Base-by-base conservation (phyloP, 2,113 vertebrate species). In the Galemys pyrenaicus region DNA sequence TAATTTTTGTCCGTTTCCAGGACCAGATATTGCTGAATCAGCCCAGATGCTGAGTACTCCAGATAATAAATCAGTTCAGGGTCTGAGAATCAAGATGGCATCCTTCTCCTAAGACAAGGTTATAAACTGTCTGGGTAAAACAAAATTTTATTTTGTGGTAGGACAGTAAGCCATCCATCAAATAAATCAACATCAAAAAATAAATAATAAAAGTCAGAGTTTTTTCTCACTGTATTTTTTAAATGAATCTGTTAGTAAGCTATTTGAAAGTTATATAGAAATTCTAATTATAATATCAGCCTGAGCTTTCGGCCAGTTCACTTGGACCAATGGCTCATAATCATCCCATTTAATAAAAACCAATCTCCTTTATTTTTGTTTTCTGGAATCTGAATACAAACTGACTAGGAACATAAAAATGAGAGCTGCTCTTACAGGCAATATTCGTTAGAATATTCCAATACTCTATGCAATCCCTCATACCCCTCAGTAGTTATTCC, bases 1-100 rank as follows among this genome's bases (percentile, higher is more conserved):
- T 92, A 58, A 35, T 87, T 95, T 91, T 64, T 71, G 78, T 85
- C 87, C 58, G 32, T 87, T 90, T 92, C 75, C 24, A 58, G 32
- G 37, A 85, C 16, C 62, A 49, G 39, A 87, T 17, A 77, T 74
- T 70, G 44, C 60, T 94, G 58, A 91, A 65, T 88, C 67, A 91
- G 67, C 56, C 46, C 71, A 84, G 22, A 49, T 74, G 39, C 71
- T 89, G 84, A 84, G 46, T 95, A 84, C 22, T 89, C 90, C 44
- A 46, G 92, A 84, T 62, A 56, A 88, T 56, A 91, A 92, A 71
- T 78, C 64, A 12, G 51, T 56, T 91, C 64, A 37, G 56, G 35
- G 22, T 7, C n/a, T 84, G 39, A 58, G 41, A 84, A 56, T 62
- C 35, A 51, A 95, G 39, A 94, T 81, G 58, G 88, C 37, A 30